Evolutionary conservation across 1,140 invertebrate genomes (phyloP), one percentile per base, ranked within the genome.

Genomic region (Oryctes rhinoceros): DNA sequence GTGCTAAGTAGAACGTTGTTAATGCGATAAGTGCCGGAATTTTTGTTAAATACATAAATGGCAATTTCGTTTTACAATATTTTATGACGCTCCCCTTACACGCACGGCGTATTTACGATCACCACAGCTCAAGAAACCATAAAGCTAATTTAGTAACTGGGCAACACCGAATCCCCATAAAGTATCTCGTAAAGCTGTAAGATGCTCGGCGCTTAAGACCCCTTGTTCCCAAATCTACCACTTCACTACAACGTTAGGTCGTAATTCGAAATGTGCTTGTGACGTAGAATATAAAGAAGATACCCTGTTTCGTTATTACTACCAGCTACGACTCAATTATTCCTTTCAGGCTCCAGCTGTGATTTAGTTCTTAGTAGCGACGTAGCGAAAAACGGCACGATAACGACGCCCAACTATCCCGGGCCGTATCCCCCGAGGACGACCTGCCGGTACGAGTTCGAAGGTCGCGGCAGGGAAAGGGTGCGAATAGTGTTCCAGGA

Each of bases 391-490:
- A 94, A 94, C 80, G 96, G 96, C 9, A 92, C 92, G 2, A 91
- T 97, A 78, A 91, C 92, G 20, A 96, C 94, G 62, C 95, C 95
- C 48, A 92, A 91, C 83, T 95, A 93, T 86, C 94, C 94, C 39
- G 90, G 91, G 81, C 91, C 93, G 30, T 96, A 96, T 88, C 92
- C 93, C 75, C 86, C 92, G 2, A 91, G 93, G 82, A 92, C 94
- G 5, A 91, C 92, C 79, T 97, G 96, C 88, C 92, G 92, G 83
- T 96, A 95, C 87, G 94, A 96, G 82, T 97, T 97, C 85, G 92
- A 93, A 84, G 95, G 94, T 53, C 89, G 93, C 80, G 94, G 94
- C 35, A 94, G 94, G 80, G 94, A 97, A 88, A 90, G 94, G 30
- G 92, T 96, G 7, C 91, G 93, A 87, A 89, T 94, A 53, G 91